phyloP scores from a whole-genome alignment of 2,888 invertebrate species.

The Dyspetes luteomarginatus region DNA sequence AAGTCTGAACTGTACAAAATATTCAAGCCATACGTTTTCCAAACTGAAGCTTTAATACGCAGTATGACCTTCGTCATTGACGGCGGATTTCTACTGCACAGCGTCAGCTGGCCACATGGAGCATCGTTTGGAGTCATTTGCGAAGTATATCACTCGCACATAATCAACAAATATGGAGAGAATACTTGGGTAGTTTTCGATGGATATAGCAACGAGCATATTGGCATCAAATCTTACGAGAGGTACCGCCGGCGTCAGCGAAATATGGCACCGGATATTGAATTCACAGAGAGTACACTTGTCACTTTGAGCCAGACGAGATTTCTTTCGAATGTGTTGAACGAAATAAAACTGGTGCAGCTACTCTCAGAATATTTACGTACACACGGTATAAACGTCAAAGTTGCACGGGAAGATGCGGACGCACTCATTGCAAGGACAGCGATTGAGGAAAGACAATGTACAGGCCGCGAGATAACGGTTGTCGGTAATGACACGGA shows the following conservation, averaged over 20 bases:
- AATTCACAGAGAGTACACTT: constrained; percentile 54
- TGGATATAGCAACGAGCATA: constrained; percentile 61
- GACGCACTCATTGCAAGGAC: constrained; percentile 62
- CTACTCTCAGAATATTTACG: constrained; percentile 55
- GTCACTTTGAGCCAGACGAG: constrained; percentile 60
- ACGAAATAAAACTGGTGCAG: constrained; percentile 63
- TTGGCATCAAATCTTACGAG: constrained; percentile 66
- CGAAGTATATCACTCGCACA: constrained; percentile 13
- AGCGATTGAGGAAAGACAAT: constrained; percentile 33
- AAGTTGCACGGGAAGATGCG: constrained; percentile 64
- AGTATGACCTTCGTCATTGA: not conserved
- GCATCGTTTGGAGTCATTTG: too few relatives aligned
- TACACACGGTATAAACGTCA: constrained; percentile 40
- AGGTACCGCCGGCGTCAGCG: constrained; percentile 51
- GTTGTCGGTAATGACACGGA: too few relatives aligned
- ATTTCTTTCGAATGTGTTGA: constrained; percentile 66
- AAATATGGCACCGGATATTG: constrained; percentile 61
- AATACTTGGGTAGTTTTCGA: constrained; percentile 64
- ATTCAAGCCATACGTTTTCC: constrained; percentile 16
- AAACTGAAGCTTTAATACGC: not conserved
- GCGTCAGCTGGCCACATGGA: too few relatives aligned
- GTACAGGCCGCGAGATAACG: too few relatives aligned
- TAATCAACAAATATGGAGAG: constrained; percentile 7
- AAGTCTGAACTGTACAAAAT: constrained; percentile 16
- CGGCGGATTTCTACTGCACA: constrained; percentile 14